phyloP scores from a whole-genome alignment of 2,888 invertebrate genomes.

The Drosophila siamana region DNA sequence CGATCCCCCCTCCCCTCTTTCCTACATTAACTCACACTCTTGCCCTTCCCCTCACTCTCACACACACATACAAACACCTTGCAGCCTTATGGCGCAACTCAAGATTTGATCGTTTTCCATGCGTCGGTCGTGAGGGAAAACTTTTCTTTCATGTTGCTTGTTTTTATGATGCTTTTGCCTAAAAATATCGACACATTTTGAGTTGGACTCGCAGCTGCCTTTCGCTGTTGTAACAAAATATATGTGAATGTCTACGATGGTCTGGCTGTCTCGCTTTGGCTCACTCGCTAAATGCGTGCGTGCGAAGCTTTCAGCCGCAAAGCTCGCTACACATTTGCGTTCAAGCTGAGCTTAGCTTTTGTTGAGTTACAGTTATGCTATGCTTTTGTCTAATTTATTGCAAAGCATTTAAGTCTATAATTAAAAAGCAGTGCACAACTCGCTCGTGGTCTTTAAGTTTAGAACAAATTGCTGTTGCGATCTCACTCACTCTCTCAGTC shows the following conservation, averaged over 20 bases:
- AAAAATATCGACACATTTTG: slow-evolving; percentile 65
- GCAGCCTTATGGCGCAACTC: slow-evolving; percentile 52
- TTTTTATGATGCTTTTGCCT: slow-evolving; percentile 67
- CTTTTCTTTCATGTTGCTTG: slow-evolving; percentile 15
- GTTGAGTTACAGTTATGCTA: background rate
- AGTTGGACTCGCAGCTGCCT: slow-evolving; percentile 65
- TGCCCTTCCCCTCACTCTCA: background rate
- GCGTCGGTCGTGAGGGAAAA: slow-evolving; percentile 20
- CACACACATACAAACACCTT: slow-evolving; percentile 33
- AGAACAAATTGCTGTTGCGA: slow-evolving; percentile 35
- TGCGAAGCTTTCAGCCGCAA: background rate
- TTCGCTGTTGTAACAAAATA: slow-evolving; percentile 19
- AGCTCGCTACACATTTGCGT: background rate
- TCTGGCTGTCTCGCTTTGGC: background rate
- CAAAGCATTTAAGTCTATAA: slow-evolving; percentile 24
- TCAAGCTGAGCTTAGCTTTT: background rate
- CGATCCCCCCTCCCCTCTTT: slow-evolving; percentile 2
- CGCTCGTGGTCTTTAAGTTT: slow-evolving; percentile 60
- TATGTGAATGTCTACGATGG: background rate
- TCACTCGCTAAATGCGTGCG: background rate
- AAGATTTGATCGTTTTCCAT: slow-evolving; percentile 43
- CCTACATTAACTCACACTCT: background rate
- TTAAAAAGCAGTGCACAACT: slow-evolving; percentile 39
- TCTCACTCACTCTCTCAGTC: background rate
- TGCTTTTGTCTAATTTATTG: too few relatives aligned